Conservation (phyloP, 2,888 invertebrate species). For the Ceriagrion tenellum region DNA sequence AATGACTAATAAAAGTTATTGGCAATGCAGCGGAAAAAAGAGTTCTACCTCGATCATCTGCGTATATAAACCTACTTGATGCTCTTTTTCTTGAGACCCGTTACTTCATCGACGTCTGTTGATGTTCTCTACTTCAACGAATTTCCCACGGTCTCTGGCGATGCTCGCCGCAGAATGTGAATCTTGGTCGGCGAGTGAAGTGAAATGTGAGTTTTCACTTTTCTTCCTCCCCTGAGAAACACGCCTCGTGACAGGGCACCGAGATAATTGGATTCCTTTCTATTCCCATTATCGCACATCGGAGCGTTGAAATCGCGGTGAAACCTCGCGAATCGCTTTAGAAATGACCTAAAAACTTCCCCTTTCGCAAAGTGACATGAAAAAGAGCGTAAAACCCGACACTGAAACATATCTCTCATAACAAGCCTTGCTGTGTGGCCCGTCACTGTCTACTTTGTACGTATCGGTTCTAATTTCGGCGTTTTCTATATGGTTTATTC, state of each 20-base stretch:
- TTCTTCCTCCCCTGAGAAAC: background rate
- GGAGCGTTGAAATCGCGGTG: background rate
- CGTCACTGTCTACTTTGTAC: background rate
- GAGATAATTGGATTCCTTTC: constrained; percentile 6
- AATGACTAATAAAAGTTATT: no score
- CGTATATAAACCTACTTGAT: background rate
- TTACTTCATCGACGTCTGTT: background rate
- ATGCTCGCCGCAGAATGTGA: background rate
- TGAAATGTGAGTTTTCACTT: constrained; percentile 27
- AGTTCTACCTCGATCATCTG: background rate
- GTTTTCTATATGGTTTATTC: background rate
- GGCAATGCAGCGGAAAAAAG: no score
- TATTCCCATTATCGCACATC: constrained; percentile 32
- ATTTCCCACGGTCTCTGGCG: background rate
- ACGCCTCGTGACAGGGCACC: background rate
- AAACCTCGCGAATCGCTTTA: background rate
- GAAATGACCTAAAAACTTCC: background rate
- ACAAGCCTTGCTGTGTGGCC: background rate
- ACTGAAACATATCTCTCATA: background rate
- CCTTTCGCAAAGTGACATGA: background rate
- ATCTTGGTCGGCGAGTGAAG: background rate
- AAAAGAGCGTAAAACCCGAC: background rate
- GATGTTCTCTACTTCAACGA: background rate
- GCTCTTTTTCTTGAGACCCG: background rate
- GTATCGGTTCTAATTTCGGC: no score